A percentile compares a stretch with the other conserved stretches of the same genome.
phyloP scores from a whole-genome alignment of 2,888 invertebrate species.

The Schrankia costaestrigalis region DNA sequence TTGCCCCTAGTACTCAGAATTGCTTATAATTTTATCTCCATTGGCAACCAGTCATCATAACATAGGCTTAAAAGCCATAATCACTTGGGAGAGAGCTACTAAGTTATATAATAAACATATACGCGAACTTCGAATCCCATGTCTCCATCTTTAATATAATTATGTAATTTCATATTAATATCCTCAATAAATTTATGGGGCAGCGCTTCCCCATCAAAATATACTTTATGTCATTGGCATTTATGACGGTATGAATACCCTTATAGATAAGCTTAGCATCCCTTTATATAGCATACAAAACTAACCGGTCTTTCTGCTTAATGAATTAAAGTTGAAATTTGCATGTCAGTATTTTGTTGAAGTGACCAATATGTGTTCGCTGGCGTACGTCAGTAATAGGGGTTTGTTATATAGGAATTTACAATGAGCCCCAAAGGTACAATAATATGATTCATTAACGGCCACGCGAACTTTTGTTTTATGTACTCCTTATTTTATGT shows the following conservation, averaged over 20 bases:
- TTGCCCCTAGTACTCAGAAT: no score
- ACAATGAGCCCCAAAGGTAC: constrained; percentile 36
- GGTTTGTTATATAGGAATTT: constrained; percentile 32
- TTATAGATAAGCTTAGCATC: constrained; percentile 7
- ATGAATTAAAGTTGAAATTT: neutral
- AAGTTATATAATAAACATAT: no score
- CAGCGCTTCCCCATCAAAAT: constrained; percentile 32
- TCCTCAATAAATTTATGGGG: constrained; percentile 28
- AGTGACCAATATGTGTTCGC: constrained; percentile 12
- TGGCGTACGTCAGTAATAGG: constrained; percentile 26
- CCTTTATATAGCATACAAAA: neutral
- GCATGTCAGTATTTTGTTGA: neutral
- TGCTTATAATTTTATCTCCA: no score
- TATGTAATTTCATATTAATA: constrained; percentile 34
- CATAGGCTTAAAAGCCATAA: no score
- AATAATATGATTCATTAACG: constrained; percentile 38
- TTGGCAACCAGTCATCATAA: no score
- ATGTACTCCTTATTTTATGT: constrained; percentile 28
- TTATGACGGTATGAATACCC: constrained; percentile 16
- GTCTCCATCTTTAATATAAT: constrained; percentile 22
- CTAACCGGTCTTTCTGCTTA: neutral
- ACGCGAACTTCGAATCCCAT: constrained; percentile 15
- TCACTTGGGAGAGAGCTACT: no score
- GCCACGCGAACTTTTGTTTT: constrained; percentile 31
- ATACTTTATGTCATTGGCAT: constrained; percentile 31